A percentile compares a stretch with the other conserved stretches of the same genome.
These are phyloP conservation scores for Melanargia galathea DNA, from an alignment of 2,888 invertebrate genomes.

Conservation along the genomic window DNA sequence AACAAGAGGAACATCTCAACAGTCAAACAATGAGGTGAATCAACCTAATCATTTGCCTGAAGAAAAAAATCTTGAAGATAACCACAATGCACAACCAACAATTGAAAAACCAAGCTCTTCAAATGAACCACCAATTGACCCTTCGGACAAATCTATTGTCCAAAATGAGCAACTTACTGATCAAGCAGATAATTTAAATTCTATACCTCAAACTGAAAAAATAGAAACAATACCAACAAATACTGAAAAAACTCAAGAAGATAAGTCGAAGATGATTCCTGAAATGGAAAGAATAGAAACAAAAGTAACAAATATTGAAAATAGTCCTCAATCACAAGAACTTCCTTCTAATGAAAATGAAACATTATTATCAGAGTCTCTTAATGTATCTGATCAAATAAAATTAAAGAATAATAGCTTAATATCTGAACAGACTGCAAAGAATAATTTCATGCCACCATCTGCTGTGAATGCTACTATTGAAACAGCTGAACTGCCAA, in stretches of 20 bases:
- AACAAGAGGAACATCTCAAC: conserved; percentile 9
- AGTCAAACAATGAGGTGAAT: conserved; percentile 24
- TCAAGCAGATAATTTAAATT: conserved; percentile 1
- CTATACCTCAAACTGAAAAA: not conserved
- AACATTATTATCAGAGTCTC: conserved; percentile 33
- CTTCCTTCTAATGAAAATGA: conserved; percentile 36
- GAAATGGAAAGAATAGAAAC: not conserved
- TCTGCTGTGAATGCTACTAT: conserved; percentile 42
- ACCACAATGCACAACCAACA: conserved; percentile 27
- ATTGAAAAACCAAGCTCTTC: conserved; percentile 1
- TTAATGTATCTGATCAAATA: conserved; percentile 51
- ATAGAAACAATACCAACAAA: conserved; percentile 11
- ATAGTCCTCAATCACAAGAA: conserved; percentile 24
- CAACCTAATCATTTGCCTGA: conserved; percentile 7
- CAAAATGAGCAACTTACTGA: not conserved
- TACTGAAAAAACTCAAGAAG: conserved; percentile 30
- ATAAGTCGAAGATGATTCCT: not conserved
- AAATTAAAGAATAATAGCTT: conserved; percentile 41
- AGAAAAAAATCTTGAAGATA: conserved; percentile 14
- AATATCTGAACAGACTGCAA: conserved; percentile 44
- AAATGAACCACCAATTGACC: not conserved
- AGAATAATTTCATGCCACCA: conserved; percentile 51
- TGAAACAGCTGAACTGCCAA: conserved; percentile 38
- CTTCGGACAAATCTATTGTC: not conserved
- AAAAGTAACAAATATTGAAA: conserved; percentile 30